A percentile compares a stretch with the other conserved stretches of the same genome.
Evolutionary conservation across 2,888 invertebrate species (phyloP).

Genomic region (Drosophila diplacantha): DNA sequence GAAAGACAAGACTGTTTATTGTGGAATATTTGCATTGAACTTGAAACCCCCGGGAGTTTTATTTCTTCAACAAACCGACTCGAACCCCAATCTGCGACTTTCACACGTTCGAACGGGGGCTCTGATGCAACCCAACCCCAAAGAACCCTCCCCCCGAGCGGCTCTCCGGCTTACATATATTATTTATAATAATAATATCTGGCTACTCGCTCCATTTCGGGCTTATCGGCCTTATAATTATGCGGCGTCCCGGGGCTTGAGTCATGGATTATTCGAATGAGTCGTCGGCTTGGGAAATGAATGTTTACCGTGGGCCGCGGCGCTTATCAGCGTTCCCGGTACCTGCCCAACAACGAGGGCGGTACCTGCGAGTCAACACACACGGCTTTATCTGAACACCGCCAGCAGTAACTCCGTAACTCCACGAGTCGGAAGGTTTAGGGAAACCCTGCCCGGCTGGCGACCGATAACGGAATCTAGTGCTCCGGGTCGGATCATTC

Average conservation of each 20-base stretch:
- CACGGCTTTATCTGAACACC: constrained; percentile 16
- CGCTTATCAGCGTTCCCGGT: constrained; percentile 15
- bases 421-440: not conserved
- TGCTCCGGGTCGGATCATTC: constrained; percentile 1
- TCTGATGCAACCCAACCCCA: constrained; percentile 8
- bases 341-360: constrained; percentile 18
- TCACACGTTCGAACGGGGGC: constrained; percentile 21
- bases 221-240: constrained; percentile 19
- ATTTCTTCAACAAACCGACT: not conserved
- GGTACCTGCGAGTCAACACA: constrained; percentile 32
- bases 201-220: not conserved
- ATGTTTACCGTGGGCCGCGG: not conserved
- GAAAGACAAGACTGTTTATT: constrained; percentile 9
- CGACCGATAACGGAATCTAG: constrained; percentile 5
- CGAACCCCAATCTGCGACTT: not conserved
- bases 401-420: not conserved
- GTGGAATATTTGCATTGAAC: constrained; percentile 1
- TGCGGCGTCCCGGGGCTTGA: constrained; percentile 13
- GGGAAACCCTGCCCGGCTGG: not conserved
- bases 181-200: not conserved
- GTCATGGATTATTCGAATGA: constrained; percentile 10
- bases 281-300: not conserved
- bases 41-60: not conserved
- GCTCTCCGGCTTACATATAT: not conserved
- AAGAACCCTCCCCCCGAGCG: not conserved